These are phyloP conservation scores for Sarcophaga subvicina DNA, from an alignment of 2,888 invertebrate species.

Conservation along the genomic window DNA sequence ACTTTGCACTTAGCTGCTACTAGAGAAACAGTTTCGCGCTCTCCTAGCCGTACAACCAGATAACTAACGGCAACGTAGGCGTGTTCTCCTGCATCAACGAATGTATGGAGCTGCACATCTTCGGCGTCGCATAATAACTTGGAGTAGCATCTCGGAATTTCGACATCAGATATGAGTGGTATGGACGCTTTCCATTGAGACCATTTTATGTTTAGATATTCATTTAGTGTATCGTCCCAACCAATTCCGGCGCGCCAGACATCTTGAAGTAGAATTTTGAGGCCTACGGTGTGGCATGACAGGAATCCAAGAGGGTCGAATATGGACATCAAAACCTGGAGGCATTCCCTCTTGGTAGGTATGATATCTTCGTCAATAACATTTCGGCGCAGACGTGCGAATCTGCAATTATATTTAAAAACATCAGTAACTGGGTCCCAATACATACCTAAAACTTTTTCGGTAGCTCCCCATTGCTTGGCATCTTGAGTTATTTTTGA, in stretches of 20 bases:
- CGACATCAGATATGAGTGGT: conserved; percentile 5
- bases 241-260: too few relatives aligned
- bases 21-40: conserved; percentile 26
- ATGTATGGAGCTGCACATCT: conserved; percentile 37
- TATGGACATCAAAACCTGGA: too few relatives aligned
- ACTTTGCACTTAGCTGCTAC: conserved; percentile 58
- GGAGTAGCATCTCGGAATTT: conserved; percentile 43
- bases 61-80: conserved; percentile 55
- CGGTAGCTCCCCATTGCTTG: conserved; percentile 39
- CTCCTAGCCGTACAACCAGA: neutral
- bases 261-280: too few relatives aligned
- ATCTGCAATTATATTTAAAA: conserved; percentile 64
- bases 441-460: conserved; percentile 62
- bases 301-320: too few relatives aligned
- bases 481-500: neutral
- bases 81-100: conserved; percentile 52
- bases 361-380: conserved; percentile 32
- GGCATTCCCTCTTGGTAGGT: too few relatives aligned
- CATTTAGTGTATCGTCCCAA: too few relatives aligned
- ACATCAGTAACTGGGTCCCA: conserved; percentile 59
- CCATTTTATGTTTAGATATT: too few relatives aligned
- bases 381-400: conserved; percentile 52
- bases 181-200: conserved; percentile 55
- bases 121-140: too few relatives aligned
- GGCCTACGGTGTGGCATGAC: too few relatives aligned